Evolutionary conservation across 2,797 vertebrate species (phyloP).

Genomic region (Clarias laeviceps): DNA sequence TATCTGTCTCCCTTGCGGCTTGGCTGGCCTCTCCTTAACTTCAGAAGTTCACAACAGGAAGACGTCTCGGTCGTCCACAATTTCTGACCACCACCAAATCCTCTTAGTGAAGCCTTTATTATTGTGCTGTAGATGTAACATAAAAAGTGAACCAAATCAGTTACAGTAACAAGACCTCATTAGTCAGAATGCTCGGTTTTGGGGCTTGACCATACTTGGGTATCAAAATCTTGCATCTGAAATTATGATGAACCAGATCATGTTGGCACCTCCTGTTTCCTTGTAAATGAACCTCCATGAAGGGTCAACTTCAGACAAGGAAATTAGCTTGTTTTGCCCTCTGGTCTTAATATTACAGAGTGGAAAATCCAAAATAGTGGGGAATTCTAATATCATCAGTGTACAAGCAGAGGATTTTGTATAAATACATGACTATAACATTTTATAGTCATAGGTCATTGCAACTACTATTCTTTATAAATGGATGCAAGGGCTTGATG

Average conservation of each 20-base stretch:
- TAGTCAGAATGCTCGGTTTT: background rate
- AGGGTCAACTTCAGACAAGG: background rate
- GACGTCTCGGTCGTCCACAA: conserved; percentile 23
- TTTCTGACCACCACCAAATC: conserved; percentile 37
- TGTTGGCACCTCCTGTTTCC: background rate
- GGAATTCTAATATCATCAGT: background rate
- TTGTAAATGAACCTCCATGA: background rate
- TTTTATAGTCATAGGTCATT: too few species aligned
- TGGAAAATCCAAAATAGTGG: background rate
- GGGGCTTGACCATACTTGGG: background rate
- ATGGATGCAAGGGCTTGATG: too few species aligned
- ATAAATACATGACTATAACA: background rate
- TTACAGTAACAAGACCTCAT: background rate
- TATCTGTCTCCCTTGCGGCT: conserved; percentile 31
- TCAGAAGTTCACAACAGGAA: conserved; percentile 44
- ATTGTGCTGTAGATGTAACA: background rate
- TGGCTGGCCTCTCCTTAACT: conserved; percentile 56
- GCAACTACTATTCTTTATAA: too few species aligned
- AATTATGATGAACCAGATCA: background rate
- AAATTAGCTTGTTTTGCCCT: background rate
- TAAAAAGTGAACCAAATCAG: background rate
- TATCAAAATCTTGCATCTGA: background rate
- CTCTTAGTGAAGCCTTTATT: conserved; percentile 3
- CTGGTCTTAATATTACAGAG: background rate
- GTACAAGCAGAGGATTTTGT: background rate